Percentiles rank a stretch among this genome's conserved stretches.
Conservation (phyloP, 2,888 invertebrate genomes). For the Panopea generosa region DNA sequence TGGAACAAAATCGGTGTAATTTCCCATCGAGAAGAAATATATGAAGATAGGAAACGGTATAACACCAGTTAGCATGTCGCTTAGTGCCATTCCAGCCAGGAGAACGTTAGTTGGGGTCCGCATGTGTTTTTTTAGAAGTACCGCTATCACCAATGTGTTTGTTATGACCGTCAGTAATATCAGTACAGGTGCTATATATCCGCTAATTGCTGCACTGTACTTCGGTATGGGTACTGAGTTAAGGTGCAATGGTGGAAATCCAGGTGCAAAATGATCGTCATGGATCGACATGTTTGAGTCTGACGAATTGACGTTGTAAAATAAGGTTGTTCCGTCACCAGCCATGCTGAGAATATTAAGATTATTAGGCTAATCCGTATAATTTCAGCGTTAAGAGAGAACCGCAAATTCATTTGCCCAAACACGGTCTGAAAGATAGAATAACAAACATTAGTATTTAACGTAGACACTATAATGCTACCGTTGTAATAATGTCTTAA, state of each 20-base stretch:
- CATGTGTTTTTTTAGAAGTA: conserved; percentile 96
- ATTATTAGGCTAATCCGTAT: too few relatives aligned
- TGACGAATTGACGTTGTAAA: too few relatives aligned
- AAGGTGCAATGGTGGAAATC: conserved; percentile 16
- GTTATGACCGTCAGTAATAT: conserved; percentile 95
- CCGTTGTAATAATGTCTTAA: too few relatives aligned
- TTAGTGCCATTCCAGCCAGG: conserved; percentile 97
- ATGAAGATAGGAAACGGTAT: conserved; percentile 89
- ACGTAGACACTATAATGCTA: too few relatives aligned
- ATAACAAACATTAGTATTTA: too few relatives aligned
- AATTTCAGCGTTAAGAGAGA: too few relatives aligned
- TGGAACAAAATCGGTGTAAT: conserved; percentile 93
- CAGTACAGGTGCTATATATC: conserved; percentile 93
- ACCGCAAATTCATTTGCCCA: too few relatives aligned
- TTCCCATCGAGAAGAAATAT: conserved; percentile 96
- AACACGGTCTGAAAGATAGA: too few relatives aligned
- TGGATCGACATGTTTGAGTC: too few relatives aligned
- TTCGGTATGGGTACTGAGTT: conserved; percentile 56
- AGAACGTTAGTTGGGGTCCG: conserved; percentile 96
- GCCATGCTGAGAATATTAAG: too few relatives aligned
- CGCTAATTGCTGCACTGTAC: conserved; percentile 88
- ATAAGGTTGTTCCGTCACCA: too few relatives aligned
- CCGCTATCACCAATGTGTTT: conserved; percentile 95
- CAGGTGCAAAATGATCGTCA: too few relatives aligned
- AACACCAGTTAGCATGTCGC: conserved; percentile 94